Base-by-base conservation (phyloP, 53 echinoderm and acorn worm genomes). In the Crossaster papposus region DNA sequence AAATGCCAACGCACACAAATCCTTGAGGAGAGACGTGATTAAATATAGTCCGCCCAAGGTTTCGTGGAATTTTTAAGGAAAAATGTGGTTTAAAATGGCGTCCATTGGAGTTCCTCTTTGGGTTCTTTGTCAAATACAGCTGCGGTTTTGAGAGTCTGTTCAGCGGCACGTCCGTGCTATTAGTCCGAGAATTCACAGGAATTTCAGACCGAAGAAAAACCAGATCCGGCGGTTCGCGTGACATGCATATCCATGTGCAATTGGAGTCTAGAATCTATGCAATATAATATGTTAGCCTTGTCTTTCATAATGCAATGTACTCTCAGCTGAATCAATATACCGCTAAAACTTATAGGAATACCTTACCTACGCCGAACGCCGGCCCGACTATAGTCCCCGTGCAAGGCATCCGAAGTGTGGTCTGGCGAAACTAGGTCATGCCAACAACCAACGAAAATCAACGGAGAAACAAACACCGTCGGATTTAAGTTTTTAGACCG, bases 331-430 rank as follows among this genome's bases (percentile, higher is more conserved):
- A 50, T 36, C n/a, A 50, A 44, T 50, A 78, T n/a, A 6, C 18
- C 38, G 36, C 15, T 79, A 53, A 15, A 79, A 79, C 29, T 50
- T 50, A 52, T 53, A 14, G n/a, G 36, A 54, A 70, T 26, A 70
- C n/a, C 30, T 30, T 83, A 83, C 83, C 38, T 83, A 83, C 62
- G 22, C 36, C 70, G 44, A 26, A 14, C 26, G n/a, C n/a, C n/a
- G 70, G 83, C 70, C 65, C 44, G 70, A 26, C 20, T 35, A 62
- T 64, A 63, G 64, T n/a, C 33, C 83, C 70, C 65, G 83, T 24
- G 83, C 14, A 68, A 68, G 83, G 54, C 83, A 83, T 83, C 32
- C 70, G 83, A 34, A 83, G 37, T 83, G 81, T 83, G 81, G 70
- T 26, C 65, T 14, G 34, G 1, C 23, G 22, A 26, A 6, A 32